Evolutionary conservation across 2,113 vertebrate genomes (phyloP), one percentile per base, ranked within the genome.

Genomic region (Menidia beryllina): DNA sequence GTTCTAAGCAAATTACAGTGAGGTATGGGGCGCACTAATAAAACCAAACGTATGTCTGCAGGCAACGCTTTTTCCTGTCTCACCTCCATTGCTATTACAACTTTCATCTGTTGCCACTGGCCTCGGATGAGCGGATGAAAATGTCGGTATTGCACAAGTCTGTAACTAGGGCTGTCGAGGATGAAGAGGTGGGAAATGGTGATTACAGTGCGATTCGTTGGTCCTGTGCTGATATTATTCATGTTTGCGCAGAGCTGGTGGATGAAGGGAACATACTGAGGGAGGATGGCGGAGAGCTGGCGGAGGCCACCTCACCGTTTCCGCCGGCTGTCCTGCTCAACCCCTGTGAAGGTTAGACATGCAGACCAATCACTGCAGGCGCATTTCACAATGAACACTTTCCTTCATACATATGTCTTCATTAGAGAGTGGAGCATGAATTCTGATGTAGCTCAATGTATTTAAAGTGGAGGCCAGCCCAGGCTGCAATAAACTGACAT

Each of bases 271-370:
- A 93, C 90, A 72, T 58, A 27, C 80, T 93, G 69, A 87, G 43
- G 48, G 91, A 91, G 71, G 79, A 84, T 39, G 82, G 86, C 39
- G 71, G 67, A 54, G 55, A 3, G 63, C 19, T 45, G 5, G 74
- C 2, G 13, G 60, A 75, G 55, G 39, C 75, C 49, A 72, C 81
- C 54, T 62, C 69, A 4, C 38, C 57, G 11, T 77, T 62, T 59
- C 61, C 58, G 6, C 73, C 72, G 14, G 30, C 74, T 7, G 63
- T 59, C 66, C 64, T 56, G 17, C 53, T 63, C 48, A 55, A 90
- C 84, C 91, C 91, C 50, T 94, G 93, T 80, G 89, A 91, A 93
- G 93, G 93, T 94, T 72, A 75, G 86, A 70, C 65, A 68, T 43
- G 7, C 10, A 43, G 54, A 60, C 53, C 70, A 50, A 81, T 64